These are phyloP conservation scores for Scytalopus superciliaris DNA, from an alignment of 2,113 vertebrate species.

Conservation along the genomic window DNA sequence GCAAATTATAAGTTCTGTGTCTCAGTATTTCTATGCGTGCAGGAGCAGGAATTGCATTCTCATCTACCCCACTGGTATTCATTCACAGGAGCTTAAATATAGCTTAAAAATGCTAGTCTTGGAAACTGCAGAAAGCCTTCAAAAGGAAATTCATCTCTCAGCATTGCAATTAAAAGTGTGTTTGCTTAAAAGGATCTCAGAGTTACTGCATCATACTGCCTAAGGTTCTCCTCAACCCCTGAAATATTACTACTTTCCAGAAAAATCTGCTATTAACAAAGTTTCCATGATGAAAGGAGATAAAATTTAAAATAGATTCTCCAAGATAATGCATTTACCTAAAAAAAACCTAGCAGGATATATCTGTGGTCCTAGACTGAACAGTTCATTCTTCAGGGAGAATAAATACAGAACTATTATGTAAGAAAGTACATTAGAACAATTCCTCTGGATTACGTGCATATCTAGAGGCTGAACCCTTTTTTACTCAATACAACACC, in stretches of 20 bases:
- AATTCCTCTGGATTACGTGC: constrained; percentile 18
- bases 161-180: background rate
- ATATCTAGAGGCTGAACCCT: background rate
- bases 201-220: background rate
- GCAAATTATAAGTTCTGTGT: background rate
- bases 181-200: background rate
- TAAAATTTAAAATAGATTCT: background rate
- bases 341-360: background rate
- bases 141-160: background rate
- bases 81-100: background rate
- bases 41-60: background rate
- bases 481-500: background rate
- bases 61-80: background rate
- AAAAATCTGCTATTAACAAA: constrained; percentile 1
- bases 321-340: background rate
- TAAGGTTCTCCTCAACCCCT: background rate
- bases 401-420: constrained; percentile 19
- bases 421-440: constrained; percentile 24
- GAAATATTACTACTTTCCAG: background rate
- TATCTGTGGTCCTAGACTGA: background rate
- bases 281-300: background rate
- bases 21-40: background rate
- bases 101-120: background rate
- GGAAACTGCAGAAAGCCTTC: background rate
- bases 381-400: constrained; percentile 15